A percentile compares a stretch with the other conserved stretches of the same genome.
These are phyloP conservation scores for Ashinkailepas kermadecensis DNA, from an alignment of 2,888 invertebrate species.

Conservation along the genomic window DNA sequence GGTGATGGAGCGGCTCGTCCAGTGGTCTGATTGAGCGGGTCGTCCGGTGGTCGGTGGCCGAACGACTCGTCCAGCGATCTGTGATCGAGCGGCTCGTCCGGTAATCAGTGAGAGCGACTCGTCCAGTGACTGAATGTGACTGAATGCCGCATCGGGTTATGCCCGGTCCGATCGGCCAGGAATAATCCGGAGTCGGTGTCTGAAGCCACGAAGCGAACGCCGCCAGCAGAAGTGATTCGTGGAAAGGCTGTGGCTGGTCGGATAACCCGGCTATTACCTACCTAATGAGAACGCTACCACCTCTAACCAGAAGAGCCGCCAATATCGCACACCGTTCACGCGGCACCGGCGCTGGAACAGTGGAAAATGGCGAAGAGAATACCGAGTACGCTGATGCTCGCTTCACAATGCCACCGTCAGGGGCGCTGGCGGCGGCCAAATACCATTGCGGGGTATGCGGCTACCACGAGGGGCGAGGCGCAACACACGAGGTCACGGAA, in stretches of 20 bases:
- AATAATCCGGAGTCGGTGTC: too few species aligned
- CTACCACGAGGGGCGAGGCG: neutral
- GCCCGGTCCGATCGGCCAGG: neutral
- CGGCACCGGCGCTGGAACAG: neutral
- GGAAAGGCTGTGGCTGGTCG: neutral
- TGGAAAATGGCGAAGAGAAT: neutral
- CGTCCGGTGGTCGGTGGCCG: too few species aligned
- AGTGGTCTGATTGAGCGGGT: too few species aligned
- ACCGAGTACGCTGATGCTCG: neutral
- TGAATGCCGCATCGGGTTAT: too few species aligned
- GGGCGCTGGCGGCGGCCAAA: neutral
- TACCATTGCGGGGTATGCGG: neutral
- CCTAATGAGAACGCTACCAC: neutral
- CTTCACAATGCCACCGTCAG: neutral
- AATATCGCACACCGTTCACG: neutral
- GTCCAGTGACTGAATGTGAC: too few species aligned
- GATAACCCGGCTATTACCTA: constrained; percentile 1
- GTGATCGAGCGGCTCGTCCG: too few species aligned
- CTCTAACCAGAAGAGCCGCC: neutral
- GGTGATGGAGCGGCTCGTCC: too few species aligned
- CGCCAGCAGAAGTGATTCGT: neutral
- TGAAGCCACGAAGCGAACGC: neutral
- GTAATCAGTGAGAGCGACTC: too few species aligned
- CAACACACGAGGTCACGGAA: neutral
- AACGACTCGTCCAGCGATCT: too few species aligned